Percentiles rank a stretch among this genome's conserved stretches.
phyloP scores from a whole-genome alignment of 2,797 vertebrate genomes.

The Rhinophrynus dorsalis region DNA sequence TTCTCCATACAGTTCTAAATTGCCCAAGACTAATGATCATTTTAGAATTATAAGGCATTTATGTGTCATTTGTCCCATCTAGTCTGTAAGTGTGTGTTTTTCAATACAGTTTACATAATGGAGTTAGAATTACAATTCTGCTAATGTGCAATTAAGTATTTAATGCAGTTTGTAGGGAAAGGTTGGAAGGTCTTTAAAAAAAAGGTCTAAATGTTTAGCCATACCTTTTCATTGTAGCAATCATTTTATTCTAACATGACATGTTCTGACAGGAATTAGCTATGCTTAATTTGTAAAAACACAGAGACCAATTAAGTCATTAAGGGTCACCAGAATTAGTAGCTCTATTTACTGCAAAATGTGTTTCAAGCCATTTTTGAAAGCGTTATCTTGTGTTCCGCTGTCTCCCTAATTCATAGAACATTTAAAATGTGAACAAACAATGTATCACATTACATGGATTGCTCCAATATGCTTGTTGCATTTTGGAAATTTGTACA shows the following conservation, averaged over 20 bases:
- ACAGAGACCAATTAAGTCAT: conserved; percentile 12
- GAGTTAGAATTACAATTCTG: not conserved
- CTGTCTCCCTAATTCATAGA: not conserved
- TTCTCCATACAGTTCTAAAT: no score
- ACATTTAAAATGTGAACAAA: not conserved
- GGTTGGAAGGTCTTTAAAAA: not conserved
- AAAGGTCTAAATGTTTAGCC: not conserved
- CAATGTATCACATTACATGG: conserved; percentile 4
- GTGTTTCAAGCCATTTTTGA: not conserved
- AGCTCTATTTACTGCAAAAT: not conserved
- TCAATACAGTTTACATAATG: not conserved
- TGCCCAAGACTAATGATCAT: no score
- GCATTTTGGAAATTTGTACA: not conserved
- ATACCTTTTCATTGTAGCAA: not conserved
- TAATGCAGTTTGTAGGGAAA: not conserved
- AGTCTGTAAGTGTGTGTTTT: no score
- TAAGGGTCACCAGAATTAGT: not conserved
- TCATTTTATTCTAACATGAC: not conserved
- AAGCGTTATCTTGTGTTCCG: not conserved
- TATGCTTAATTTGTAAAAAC: not conserved
- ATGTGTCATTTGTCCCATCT: no score
- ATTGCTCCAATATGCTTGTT: not conserved
- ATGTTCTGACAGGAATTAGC: not conserved
- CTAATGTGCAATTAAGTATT: not conserved
- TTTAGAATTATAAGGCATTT: no score